Evolutionary conservation across 1,140 invertebrate species (phyloP).

Genomic region (Coenobita brevimanus): DNA sequence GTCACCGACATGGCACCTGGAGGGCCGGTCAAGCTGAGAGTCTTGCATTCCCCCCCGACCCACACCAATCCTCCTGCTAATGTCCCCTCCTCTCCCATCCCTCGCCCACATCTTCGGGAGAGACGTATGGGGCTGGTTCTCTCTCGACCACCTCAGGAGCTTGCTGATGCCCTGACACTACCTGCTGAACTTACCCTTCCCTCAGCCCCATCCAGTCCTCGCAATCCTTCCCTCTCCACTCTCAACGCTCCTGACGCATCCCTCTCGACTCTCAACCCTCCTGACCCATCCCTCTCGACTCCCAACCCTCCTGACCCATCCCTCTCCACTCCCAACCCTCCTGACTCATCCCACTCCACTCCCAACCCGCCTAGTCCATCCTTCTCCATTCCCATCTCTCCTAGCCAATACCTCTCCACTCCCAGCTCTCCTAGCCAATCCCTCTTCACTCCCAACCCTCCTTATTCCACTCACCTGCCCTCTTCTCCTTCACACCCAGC

Average conservation of each 20-base stretch:
- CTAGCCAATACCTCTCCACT: no score
- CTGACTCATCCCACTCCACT: neutral
- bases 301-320: neutral
- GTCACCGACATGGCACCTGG: slow-evolving; percentile 54
- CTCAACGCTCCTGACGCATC: neutral
- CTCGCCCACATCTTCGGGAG: slow-evolving; percentile 37
- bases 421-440: no score
- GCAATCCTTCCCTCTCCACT: neutral
- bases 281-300: neutral
- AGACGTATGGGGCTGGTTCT: slow-evolving; percentile 48
- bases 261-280: neutral
- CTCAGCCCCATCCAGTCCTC: neutral
- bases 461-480: no score
- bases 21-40: slow-evolving; percentile 50
- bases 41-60: slow-evolving; percentile 32
- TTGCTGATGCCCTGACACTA: slow-evolving; percentile 23
- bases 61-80: slow-evolving; percentile 13
- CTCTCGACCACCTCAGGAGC: slow-evolving; percentile 32
- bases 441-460: no score
- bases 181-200: slow-evolving; percentile 26
- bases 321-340: slow-evolving; percentile 2
- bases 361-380: neutral
- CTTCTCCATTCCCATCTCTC: no score
- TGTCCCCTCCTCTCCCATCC: slow-evolving; percentile 32
- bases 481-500: neutral